phyloP scores from a whole-genome alignment of 1,140 invertebrate genomes.

The Zaprionus inermis region DNA sequence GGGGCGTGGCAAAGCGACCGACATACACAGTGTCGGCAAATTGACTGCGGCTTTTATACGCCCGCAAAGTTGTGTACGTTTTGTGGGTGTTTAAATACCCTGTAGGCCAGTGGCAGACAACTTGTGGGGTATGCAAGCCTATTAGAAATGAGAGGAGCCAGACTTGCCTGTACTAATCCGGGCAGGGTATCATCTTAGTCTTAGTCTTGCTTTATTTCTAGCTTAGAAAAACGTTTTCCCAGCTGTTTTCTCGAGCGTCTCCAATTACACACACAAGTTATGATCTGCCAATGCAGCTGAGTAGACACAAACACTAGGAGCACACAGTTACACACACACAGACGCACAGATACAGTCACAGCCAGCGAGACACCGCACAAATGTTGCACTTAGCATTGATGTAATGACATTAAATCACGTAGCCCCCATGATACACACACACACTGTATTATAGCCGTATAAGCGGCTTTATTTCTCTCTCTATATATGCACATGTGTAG shows the following conservation, averaged over 20 bases:
- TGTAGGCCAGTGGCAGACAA: background rate
- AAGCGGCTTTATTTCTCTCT: conserved; percentile 8
- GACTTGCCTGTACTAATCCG: background rate
- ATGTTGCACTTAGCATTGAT: conserved; percentile 56
- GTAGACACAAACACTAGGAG: conserved; percentile 2
- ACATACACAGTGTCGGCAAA: conserved; percentile 38
- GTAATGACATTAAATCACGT: conserved; percentile 54
- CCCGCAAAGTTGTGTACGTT: conserved; percentile 31
- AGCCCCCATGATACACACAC: conserved; percentile 28
- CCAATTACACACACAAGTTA: conserved; percentile 30
- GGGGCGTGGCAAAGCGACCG: background rate
- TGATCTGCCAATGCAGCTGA: conserved; percentile 44
- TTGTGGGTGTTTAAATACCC: conserved; percentile 42
- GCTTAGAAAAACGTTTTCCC: conserved; percentile 44
- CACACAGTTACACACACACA: conserved; percentile 5
- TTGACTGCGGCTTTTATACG: conserved; percentile 47
- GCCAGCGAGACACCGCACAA: conserved; percentile 12
- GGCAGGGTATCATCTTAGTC: conserved; percentile 7
- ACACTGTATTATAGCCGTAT: conserved; percentile 34
- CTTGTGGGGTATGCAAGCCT: background rate
- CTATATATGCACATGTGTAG: background rate
- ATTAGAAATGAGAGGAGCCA: background rate
- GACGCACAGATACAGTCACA: background rate
- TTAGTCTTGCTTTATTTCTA: conserved; percentile 1
- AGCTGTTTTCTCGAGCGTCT: conserved; percentile 33